Evolutionary conservation across 2,888 invertebrate genomes (phyloP), one percentile per base, ranked within the genome.

Genomic region (Spisula solida): DNA sequence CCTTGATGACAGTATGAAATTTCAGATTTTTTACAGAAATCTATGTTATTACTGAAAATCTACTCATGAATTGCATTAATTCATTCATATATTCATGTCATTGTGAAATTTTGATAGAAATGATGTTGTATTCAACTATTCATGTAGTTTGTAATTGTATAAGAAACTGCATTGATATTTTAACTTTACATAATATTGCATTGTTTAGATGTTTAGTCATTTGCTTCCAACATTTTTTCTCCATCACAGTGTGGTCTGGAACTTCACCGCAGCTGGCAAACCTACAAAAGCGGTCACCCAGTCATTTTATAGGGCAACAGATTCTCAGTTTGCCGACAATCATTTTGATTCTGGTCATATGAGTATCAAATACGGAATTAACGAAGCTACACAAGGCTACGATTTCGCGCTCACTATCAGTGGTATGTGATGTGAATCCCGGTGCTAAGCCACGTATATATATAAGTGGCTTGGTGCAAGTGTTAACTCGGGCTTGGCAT

Each of bases 201-300:
- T 51, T 16, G 51, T 12, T 51, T 51, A 1, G 14, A 51, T 51
- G 41, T 41, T 5, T 41, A 41, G 41, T 16, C 51, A 51, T 66
- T 14, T 56, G 25, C 25, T 25, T n/a, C 10, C n/a, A 25, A 25
- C 60, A 66, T 25, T 78, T 34, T n/a, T 78, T 78, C 18, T 47
- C 0, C 47, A 47, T 55, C 48, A 41, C 78, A 89, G 88, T 66
- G 29, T 89, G 0, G 18, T 34, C 18, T 89, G 88, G 88, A 31
- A 79, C 29, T 86, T 83, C 83, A 86, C n/a, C 29, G 48, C 29
- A 70, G 48, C 16, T 70, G 48, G 31, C 25, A 0, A 14, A 25
- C 0, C 29, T 29, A 16, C 8, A n/a, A 51, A 16, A 14, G 20
- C 12, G 10, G 81, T 48, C 41, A 81, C 81, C 14, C 1, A 81